phyloP scores from a whole-genome alignment of 2,888 invertebrate species.

The Ophion ventricosus region DNA sequence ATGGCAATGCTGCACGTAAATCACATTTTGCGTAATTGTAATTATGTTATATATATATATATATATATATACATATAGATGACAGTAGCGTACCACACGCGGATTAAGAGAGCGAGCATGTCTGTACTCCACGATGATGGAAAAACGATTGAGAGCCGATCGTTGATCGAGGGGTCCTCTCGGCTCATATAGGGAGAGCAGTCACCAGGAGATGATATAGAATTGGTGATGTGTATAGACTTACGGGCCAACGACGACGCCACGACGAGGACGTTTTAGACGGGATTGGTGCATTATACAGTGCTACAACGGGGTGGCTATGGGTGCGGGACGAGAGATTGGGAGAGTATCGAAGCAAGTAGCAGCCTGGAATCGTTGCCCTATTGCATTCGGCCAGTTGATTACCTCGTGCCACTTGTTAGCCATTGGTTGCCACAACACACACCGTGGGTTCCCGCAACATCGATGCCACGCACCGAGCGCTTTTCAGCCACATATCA shows the following conservation, averaged over 20 bases:
- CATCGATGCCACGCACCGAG: conserved; percentile 21
- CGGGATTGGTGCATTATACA: conserved; percentile 21
- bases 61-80: too few relatives aligned
- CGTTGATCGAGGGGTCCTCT: conserved; percentile 56
- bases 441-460: conserved; percentile 55
- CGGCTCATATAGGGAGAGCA: conserved; percentile 16
- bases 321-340: conserved; percentile 34
- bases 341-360: conserved; percentile 41
- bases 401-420: conserved; percentile 82
- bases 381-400: conserved; percentile 80
- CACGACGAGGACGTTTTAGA: conserved; percentile 41
- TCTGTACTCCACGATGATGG: conserved; percentile 73
- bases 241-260: conserved; percentile 36
- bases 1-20: not conserved
- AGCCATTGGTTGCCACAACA: conserved; percentile 77
- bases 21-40: not conserved
- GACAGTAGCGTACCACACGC: conserved; percentile 76
- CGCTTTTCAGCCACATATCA: conserved; percentile 41
- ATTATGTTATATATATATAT: not conserved
- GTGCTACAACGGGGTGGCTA: conserved; percentile 10
- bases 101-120: conserved; percentile 77
- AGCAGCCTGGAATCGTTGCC: conserved; percentile 72
- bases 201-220: conserved; percentile 74
- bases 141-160: conserved; percentile 70
- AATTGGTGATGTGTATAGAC: conserved; percentile 73